Conservation (phyloP, 2,888 invertebrate genomes). For the Folsomia candida region DNA sequence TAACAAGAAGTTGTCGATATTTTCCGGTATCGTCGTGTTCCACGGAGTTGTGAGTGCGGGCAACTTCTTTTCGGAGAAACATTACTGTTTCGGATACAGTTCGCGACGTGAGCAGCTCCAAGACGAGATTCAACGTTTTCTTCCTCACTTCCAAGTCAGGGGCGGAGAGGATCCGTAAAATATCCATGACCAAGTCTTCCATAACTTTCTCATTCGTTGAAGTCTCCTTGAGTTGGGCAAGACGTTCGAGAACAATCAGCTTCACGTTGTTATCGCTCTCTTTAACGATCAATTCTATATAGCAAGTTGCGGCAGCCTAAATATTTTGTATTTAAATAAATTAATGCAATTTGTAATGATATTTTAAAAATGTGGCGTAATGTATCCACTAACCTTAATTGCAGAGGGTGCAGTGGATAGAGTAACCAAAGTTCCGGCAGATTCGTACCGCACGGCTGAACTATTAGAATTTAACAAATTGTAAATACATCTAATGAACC, state of each 20-base stretch:
- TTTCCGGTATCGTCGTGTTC: constrained; percentile 94
- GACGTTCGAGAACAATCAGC: constrained; percentile 90
- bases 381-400: constrained; percentile 67
- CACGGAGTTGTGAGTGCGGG: constrained; percentile 76
- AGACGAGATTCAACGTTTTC: constrained; percentile 78
- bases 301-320: constrained; percentile 91
- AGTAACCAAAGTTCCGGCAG: constrained; percentile 95
- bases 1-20: constrained; percentile 90
- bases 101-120: constrained; percentile 85
- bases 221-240: constrained; percentile 81
- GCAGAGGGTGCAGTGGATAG: constrained; percentile 97
- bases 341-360: too few relatives aligned
- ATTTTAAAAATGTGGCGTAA: not conserved
- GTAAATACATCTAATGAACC: constrained; percentile 98
- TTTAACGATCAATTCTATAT: constrained; percentile 98
- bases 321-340: not conserved
- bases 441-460: constrained; percentile 96
- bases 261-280: constrained; percentile 99
- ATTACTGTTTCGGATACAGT: constrained; percentile 95
- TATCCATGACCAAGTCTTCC: constrained; percentile 92
- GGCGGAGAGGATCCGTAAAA: constrained; percentile 84
- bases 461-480: constrained; percentile 92
- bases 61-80: constrained; percentile 87
- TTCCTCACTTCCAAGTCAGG: constrained; percentile 92
- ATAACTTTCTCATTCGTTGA: constrained; percentile 81